phyloP scores from a whole-genome alignment of 1,140 invertebrate genomes.

The Scaptomyza graminum region DNA sequence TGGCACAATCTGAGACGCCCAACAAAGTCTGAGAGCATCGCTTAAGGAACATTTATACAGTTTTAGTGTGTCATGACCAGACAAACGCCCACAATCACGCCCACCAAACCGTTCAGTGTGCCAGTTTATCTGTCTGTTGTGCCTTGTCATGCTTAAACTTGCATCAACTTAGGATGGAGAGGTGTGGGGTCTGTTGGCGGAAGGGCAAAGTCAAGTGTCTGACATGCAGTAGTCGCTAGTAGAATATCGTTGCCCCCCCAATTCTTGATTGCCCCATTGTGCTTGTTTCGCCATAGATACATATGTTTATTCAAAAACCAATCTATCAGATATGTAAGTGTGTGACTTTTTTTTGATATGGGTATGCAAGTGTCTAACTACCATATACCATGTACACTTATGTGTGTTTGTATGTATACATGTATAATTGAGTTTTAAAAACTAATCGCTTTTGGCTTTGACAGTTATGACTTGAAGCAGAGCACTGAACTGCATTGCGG shows the following conservation, averaged over 20 bases:
- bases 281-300: conserved; percentile 11
- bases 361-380: background rate
- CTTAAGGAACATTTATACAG: conserved; percentile 18
- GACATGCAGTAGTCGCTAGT: conserved; percentile 46
- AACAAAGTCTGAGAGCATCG: conserved; percentile 5
- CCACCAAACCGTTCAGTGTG: background rate
- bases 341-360: background rate
- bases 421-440: conserved; percentile 4
- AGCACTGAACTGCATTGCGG: background rate
- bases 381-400: background rate
- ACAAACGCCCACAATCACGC: conserved; percentile 3
- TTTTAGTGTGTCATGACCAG: conserved; percentile 30
- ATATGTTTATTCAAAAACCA: conserved; percentile 47
- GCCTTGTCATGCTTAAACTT: conserved; percentile 32
- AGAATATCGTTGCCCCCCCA: conserved; percentile 3
- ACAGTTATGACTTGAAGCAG: conserved; percentile 60
- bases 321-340: conserved; percentile 59
- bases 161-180: background rate
- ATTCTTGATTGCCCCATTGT: conserved; percentile 22
- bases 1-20: background rate
- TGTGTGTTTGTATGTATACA: background rate
- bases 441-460: conserved; percentile 33
- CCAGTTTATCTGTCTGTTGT: conserved; percentile 28
- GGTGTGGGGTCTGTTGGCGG: too few species aligned
- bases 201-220: conserved; percentile 18